phyloP scores from a whole-genome alignment of 2,113 vertebrate genomes.

The Anas platyrhynchos region DNA sequence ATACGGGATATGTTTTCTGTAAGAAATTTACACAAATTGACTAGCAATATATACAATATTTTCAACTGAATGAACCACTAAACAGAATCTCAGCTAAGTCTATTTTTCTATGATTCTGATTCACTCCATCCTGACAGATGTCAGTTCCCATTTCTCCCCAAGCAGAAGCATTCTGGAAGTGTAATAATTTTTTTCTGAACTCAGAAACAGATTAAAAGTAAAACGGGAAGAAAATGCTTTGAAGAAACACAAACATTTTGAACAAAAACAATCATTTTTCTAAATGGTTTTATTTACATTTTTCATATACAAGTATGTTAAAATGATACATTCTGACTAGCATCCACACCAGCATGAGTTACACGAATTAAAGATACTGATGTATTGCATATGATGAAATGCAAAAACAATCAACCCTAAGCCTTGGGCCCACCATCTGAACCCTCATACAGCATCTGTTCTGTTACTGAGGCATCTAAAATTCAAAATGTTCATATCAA shows the following conservation, averaged over 20 bases:
- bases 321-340: conserved; percentile 75
- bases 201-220: conserved; percentile 38
- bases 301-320: conserved; percentile 69
- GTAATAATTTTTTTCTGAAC: conserved; percentile 37
- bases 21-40: neutral
- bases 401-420: conserved; percentile 60
- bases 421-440: conserved; percentile 50
- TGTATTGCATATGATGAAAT: conserved; percentile 65
- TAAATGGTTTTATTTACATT: conserved; percentile 79
- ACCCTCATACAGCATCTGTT: conserved; percentile 21
- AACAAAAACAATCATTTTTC: conserved; percentile 79
- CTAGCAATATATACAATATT: neutral
- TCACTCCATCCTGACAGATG: conserved; percentile 60
- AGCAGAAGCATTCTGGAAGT: conserved; percentile 42
- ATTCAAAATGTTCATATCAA: neutral
- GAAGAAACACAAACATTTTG: conserved; percentile 69
- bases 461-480: conserved; percentile 48
- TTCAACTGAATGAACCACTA: conserved; percentile 25
- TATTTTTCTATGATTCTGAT: conserved; percentile 71
- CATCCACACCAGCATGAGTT: conserved; percentile 66
- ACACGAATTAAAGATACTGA: conserved; percentile 70
- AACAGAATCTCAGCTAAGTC: conserved; percentile 42
- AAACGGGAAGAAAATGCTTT: conserved; percentile 57
- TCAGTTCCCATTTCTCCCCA: conserved; percentile 64
- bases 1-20: conserved; percentile 1